Conservation (phyloP, 2,888 invertebrate species). For the Cephalotes varians region DNA sequence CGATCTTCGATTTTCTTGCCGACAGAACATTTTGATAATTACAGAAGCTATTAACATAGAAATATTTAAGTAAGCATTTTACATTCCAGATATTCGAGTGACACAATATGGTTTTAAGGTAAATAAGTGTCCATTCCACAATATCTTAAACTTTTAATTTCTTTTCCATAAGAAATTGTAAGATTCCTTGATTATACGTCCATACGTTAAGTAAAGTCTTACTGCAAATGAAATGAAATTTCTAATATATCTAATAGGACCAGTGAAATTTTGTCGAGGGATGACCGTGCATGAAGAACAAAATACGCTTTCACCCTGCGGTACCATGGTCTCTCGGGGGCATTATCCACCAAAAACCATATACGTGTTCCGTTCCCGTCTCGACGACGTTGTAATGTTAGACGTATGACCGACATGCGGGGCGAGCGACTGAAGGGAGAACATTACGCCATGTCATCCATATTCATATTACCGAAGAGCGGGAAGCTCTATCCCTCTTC, state of each 20-base stretch:
- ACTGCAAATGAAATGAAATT: background rate
- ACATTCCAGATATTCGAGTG: background rate
- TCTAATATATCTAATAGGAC: background rate
- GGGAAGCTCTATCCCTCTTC: conserved; percentile 27
- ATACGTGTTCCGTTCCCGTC: conserved; percentile 51
- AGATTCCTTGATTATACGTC: background rate
- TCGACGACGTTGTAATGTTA: conserved; percentile 68
- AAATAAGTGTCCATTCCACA: background rate
- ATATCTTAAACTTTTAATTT: background rate
- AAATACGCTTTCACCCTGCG: conserved; percentile 49
- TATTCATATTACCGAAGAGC: conserved; percentile 73
- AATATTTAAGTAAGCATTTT: conserved; percentile 12
- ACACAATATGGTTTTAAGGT: background rate
- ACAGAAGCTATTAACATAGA: conserved; percentile 17
- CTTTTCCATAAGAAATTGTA: background rate
- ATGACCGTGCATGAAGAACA: conserved; percentile 22
- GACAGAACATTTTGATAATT: conserved; percentile 29
- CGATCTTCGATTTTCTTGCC: conserved; percentile 34
- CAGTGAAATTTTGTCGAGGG: background rate
- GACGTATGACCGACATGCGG: conserved; percentile 77
- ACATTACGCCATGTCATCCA: conserved; percentile 77
- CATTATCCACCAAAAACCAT: conserved; percentile 59
- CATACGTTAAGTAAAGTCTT: background rate
- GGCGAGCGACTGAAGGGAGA: conserved; percentile 44
- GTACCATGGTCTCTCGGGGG: conserved; percentile 52